These are phyloP conservation scores for Bimastos eiseni DNA, from an alignment of 2,888 invertebrate genomes.

Conservation along the genomic window DNA sequence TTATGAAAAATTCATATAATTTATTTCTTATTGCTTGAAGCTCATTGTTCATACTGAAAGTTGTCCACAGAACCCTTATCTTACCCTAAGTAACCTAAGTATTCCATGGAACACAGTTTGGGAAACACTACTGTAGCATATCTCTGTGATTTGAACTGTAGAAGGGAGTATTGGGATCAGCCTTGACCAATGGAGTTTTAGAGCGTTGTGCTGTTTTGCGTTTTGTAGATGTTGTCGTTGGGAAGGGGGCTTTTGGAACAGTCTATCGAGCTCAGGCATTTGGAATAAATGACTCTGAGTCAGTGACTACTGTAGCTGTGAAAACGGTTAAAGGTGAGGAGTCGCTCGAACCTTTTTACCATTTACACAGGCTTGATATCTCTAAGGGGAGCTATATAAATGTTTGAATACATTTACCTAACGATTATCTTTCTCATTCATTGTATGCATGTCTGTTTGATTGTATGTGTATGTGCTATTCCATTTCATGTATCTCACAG, in stretches of 20 bases:
- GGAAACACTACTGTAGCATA: not conserved
- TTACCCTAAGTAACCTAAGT: no score
- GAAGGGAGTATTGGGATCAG: not conserved
- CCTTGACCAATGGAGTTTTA: not conserved
- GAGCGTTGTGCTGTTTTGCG: constrained; percentile 55
- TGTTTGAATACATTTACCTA: no score
- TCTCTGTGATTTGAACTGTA: not conserved
- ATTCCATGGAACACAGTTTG: no score
- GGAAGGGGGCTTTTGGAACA: constrained; percentile 92
- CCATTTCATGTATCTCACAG: not conserved
- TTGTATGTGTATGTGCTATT: not conserved
- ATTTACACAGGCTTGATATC: no score
- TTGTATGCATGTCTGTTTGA: not conserved
- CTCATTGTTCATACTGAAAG: no score
- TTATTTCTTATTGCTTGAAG: no score
- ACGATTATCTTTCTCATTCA: not conserved
- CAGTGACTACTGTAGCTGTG: constrained; percentile 79
- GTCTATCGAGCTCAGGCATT: constrained; percentile 84
- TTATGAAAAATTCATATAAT: no score
- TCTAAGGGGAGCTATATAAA: no score
- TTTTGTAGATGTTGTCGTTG: constrained; percentile 77
- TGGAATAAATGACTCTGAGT: constrained; percentile 71
- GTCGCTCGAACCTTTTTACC: not conserved
- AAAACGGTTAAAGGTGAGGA: constrained; percentile 80
- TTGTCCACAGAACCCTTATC: no score